Evolutionary conservation across 2,113 vertebrate species (phyloP).

Genomic region (Equus quagga): DNA sequence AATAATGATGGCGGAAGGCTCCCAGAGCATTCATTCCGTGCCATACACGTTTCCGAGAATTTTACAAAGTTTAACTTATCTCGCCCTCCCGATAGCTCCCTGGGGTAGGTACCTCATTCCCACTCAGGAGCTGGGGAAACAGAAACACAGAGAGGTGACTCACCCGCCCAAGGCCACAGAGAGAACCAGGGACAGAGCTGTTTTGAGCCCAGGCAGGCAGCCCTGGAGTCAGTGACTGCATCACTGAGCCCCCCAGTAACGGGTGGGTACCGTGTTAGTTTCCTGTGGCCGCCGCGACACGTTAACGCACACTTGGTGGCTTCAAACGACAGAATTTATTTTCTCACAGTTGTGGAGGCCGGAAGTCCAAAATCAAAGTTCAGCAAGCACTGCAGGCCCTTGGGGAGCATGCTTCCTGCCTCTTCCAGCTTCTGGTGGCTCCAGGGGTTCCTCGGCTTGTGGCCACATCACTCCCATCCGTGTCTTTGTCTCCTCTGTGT

Average conservation of each 20-base stretch:
- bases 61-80: not conserved
- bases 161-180: not conserved
- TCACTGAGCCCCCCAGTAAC: fast-evolving
- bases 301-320: not conserved
- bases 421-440: not conserved
- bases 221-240: not conserved
- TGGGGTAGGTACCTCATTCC: not conserved
- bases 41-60: not conserved
- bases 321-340: not conserved
- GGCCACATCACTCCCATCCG: not conserved
- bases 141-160: not conserved
- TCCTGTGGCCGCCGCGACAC: not conserved
- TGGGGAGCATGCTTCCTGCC: not conserved
- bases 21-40: not conserved
- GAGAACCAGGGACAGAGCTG: not conserved
- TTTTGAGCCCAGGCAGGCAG: not conserved
- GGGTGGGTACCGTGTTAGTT: not conserved
- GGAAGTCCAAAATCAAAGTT: not conserved
- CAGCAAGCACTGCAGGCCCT: not conserved
- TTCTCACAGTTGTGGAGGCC: not conserved
- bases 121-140: not conserved
- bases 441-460: not conserved
- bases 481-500: not conserved
- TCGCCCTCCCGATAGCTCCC: not conserved
- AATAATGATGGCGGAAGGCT: too few species aligned